Evolutionary conservation across 2,888 invertebrate species (phyloP), one percentile per base, ranked within the genome.

Genomic region (Parasteatoda lunata): DNA sequence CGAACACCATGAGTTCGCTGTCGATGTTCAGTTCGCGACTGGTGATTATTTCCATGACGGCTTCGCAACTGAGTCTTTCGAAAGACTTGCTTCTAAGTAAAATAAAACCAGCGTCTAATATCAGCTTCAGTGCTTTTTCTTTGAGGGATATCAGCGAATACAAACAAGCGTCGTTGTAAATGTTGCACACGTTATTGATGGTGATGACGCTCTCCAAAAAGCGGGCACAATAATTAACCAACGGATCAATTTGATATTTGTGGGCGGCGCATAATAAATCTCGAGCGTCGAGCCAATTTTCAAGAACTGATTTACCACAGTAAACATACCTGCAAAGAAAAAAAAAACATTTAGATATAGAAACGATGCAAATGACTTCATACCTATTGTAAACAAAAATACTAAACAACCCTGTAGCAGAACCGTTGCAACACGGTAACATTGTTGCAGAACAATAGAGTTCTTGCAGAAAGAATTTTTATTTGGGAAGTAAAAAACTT

Each of bases 91-190:
- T 88, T 5, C 79, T 45, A 4, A 88, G 47, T 15, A 88, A 13
- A 13, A 83, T 52, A 65, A 88, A 88, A 7, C 83, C 88, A 3
- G 88, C 88, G 54, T 88, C 88, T 15, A 83, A 52, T 6, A 83
- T 83, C 5, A 83, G 65, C 9, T 52, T 79, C 5, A 79, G 52
- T 47, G 83, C 75, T 52, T 76, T 78, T 51, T 88, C 88, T 54
- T 76, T 83, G 2, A 88, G 65, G 2, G 75, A 45, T 3, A 47
- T 9, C 0, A 88, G 77, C 8, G 79, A 15, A 51, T 88, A 88
- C 3, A 73, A 15, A 4, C 45, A 68, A 0, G 88, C 83, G 11
- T 78, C 88, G 9, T 83, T 75, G 15, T 79, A 83, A 7, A 88
- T 69, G 11, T 75, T 49, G 8, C 83, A 83, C 5, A 79, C 83